These are phyloP conservation scores for Macrosiphum euphorbiae DNA, from an alignment of 2,888 invertebrate genomes.

Conservation along the genomic window DNA sequence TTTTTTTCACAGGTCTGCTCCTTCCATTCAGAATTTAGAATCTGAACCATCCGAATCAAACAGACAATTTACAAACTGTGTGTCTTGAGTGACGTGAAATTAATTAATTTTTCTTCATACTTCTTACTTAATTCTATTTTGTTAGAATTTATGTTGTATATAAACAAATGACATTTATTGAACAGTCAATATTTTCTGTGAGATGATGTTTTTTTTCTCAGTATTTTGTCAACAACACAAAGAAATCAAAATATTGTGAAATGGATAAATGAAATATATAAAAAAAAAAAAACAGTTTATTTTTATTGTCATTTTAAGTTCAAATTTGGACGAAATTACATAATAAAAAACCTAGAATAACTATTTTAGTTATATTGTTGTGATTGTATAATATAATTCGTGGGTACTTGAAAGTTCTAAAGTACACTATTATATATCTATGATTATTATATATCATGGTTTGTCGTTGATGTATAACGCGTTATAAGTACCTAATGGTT, in stretches of 20 bases:
- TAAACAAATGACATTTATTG: constrained; percentile 52
- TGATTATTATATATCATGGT: no score
- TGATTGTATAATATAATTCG: no score
- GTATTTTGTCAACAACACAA: background rate
- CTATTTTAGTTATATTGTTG: no score
- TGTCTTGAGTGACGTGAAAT: constrained; percentile 54
- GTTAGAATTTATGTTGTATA: constrained; percentile 46
- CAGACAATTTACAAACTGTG: constrained; percentile 52
- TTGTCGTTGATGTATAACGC: no score
- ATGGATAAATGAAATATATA: background rate
- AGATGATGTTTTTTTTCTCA: constrained; percentile 20
- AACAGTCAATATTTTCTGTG: constrained; percentile 52
- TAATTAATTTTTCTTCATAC: constrained; percentile 44
- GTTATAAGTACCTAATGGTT: no score
- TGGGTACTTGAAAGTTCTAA: no score
- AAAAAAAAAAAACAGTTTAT: no score
- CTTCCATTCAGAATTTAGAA: constrained; percentile 14
- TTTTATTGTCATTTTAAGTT: no score
- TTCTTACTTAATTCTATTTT: constrained; percentile 51
- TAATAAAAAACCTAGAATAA: no score
- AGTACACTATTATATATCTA: no score
- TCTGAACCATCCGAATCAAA: constrained; percentile 43
- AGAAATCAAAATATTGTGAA: background rate
- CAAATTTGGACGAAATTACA: no score
- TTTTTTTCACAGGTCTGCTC: constrained; percentile 52